Percentiles rank a stretch among this genome's conserved stretches.
phyloP scores from a whole-genome alignment of 37 sponge, comb jelly and placozoan species.

The Dysidea cf. avara region DNA sequence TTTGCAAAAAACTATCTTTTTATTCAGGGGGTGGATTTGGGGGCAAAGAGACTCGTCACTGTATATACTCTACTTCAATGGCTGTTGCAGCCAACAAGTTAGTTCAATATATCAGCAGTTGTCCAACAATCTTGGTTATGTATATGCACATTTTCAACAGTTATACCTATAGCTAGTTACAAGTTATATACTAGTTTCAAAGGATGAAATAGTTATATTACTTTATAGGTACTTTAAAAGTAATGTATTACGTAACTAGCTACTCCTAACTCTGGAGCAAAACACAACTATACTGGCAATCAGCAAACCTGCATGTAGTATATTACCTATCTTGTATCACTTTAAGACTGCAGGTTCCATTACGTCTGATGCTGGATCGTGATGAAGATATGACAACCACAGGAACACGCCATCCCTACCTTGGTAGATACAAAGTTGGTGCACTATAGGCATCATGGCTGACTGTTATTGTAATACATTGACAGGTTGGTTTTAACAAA shows the following conservation, averaged over 20 bases:
- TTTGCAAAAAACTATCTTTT: neutral
- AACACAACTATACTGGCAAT: no score
- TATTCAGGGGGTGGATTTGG: conserved; percentile 91
- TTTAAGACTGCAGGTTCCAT: conserved; percentile 43
- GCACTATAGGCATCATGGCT: neutral
- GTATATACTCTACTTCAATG: conserved; percentile 37
- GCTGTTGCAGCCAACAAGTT: conserved; percentile 88
- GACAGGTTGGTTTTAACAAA: conserved; percentile 75
- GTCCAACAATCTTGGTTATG: neutral
- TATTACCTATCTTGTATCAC: neutral
- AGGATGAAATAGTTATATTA: no score
- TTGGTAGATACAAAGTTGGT: conserved; percentile 72
- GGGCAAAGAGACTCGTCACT: conserved; percentile 74
- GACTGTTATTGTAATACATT: no score
- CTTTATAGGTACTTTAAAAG: no score
- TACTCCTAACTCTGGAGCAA: no score
- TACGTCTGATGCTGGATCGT: conserved; percentile 75
- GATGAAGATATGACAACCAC: conserved; percentile 82
- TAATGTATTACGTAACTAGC: no score
- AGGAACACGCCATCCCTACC: conserved; percentile 83
- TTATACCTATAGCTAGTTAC: neutral
- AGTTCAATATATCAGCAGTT: no score
- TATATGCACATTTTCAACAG: neutral
- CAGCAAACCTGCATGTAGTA: no score
- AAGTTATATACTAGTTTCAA: no score